Conservation (phyloP, 1,140 invertebrate genomes). For the Tribolium madens region DNA sequence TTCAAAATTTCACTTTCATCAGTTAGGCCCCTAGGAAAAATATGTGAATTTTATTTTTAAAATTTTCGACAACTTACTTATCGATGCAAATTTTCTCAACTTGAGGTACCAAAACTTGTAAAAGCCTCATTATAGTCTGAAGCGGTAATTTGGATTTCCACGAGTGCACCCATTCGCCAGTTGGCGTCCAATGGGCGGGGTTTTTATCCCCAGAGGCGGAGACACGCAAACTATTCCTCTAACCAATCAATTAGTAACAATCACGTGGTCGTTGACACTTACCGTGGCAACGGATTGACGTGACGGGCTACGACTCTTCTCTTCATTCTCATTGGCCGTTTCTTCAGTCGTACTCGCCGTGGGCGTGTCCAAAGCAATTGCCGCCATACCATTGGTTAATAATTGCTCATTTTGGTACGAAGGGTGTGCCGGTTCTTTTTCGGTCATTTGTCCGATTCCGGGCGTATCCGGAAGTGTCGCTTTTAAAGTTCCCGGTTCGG, state of each 20-base stretch:
- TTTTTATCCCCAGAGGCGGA: slow-evolving; percentile 57
- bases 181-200: slow-evolving; percentile 80
- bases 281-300: slow-evolving; percentile 54
- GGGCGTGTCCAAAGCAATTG: slow-evolving; percentile 59
- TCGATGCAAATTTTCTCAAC: slow-evolving; percentile 99
- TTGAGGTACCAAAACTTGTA: slow-evolving; percentile 99
- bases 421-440: slow-evolving; percentile 90
- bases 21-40: slow-evolving; percentile 87
- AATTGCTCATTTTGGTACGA: slow-evolving; percentile 60
- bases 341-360: slow-evolving; percentile 43
- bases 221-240: slow-evolving; percentile 68
- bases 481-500: slow-evolving; percentile 91
- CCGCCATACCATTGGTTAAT: slow-evolving; percentile 62
- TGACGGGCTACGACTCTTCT: slow-evolving; percentile 22
- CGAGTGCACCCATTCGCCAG: slow-evolving; percentile 93
- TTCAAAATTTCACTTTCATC: slow-evolving; percentile 99
- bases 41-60: not conserved
- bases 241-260: not conserved
- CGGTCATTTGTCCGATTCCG: slow-evolving; percentile 95
- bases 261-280: slow-evolving; percentile 12
- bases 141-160: slow-evolving; percentile 98
- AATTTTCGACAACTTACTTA: slow-evolving; percentile 78
- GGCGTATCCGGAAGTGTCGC: slow-evolving; percentile 81
- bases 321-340: slow-evolving; percentile 46
- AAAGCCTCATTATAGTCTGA: slow-evolving; percentile 98